phyloP scores from a whole-genome alignment of 2,888 invertebrate genomes.

The Saturnia japonica region DNA sequence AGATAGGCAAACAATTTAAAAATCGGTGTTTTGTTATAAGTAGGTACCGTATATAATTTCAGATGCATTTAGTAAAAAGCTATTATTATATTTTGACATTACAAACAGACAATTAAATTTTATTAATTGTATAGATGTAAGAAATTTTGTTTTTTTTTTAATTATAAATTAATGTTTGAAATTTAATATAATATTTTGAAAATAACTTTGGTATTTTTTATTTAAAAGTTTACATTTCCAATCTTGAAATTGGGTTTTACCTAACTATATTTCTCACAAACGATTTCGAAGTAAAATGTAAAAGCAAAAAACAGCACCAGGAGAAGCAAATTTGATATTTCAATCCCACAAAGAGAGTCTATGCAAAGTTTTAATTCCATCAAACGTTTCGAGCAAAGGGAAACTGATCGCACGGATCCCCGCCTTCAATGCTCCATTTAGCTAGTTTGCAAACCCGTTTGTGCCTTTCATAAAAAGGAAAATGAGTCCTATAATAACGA shows the following conservation, averaged over 20 bases:
- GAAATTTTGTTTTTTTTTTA: too few species aligned
- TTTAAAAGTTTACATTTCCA: not conserved
- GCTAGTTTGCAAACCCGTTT: constrained; percentile 21
- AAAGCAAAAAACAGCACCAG: not conserved
- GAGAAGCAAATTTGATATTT: constrained; percentile 24
- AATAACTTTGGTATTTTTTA: not conserved
- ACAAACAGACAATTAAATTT: too few species aligned
- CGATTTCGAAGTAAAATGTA: not conserved
- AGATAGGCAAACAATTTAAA: too few species aligned
- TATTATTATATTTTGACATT: too few species aligned
- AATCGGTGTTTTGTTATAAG: too few species aligned
- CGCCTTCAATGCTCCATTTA: constrained; percentile 38
- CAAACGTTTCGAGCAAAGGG: constrained; percentile 35
- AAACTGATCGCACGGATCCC: constrained; percentile 34
- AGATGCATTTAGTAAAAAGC: too few species aligned
- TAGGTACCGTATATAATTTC: too few species aligned
- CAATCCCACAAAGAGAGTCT: constrained; percentile 32
- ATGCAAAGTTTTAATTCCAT: constrained; percentile 45
- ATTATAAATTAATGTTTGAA: not conserved
- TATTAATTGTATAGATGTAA: too few species aligned
- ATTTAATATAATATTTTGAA: too few species aligned
- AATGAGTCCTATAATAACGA: constrained; percentile 25
- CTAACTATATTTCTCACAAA: not conserved
- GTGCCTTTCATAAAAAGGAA: constrained; percentile 21
- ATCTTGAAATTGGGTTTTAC: not conserved